These are phyloP conservation scores for Trichogramma pretiosum DNA, from an alignment of 1,140 invertebrate species.

Conservation along the genomic window DNA sequence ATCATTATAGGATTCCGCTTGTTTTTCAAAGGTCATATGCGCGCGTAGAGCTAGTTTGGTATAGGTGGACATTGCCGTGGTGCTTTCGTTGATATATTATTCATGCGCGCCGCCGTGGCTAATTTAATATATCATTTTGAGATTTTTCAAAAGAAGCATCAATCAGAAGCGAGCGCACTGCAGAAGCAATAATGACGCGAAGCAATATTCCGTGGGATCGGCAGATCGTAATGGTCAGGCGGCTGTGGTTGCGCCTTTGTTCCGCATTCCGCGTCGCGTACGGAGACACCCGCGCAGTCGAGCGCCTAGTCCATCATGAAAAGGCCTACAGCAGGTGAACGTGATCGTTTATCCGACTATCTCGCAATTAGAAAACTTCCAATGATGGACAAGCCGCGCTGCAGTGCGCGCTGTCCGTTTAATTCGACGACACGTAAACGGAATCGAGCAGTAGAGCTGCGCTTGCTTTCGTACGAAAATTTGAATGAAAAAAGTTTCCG, in stretches of 20 bases:
- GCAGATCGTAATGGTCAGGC: too few relatives aligned
- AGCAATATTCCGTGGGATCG: constrained; percentile 15
- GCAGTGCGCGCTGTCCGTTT: too few relatives aligned
- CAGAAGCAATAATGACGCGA: neutral
- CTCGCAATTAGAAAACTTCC: neutral
- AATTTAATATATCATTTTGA: too few relatives aligned
- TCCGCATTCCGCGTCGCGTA: neutral
- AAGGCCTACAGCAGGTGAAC: neutral
- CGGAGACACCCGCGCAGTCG: constrained; percentile 1
- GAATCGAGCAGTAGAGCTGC: neutral
- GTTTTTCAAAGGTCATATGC: too few relatives aligned
- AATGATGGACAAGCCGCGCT: too few relatives aligned
- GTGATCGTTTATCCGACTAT: constrained; percentile 5
- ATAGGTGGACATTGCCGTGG: too few relatives aligned
- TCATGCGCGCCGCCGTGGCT: too few relatives aligned
- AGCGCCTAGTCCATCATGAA: constrained; percentile 2
- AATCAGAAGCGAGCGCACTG: too few relatives aligned
- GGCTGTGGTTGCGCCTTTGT: neutral
- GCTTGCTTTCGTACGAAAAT: neutral
- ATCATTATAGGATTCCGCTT: too few relatives aligned
- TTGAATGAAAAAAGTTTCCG: neutral
- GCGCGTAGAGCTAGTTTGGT: too few relatives aligned
- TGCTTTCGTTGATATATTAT: too few relatives aligned
- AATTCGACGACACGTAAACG: neutral
- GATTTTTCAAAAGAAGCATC: too few relatives aligned